Evolutionary conservation across 2,113 vertebrate genomes (phyloP).

Genomic region (Hippocampus barbouri): DNA sequence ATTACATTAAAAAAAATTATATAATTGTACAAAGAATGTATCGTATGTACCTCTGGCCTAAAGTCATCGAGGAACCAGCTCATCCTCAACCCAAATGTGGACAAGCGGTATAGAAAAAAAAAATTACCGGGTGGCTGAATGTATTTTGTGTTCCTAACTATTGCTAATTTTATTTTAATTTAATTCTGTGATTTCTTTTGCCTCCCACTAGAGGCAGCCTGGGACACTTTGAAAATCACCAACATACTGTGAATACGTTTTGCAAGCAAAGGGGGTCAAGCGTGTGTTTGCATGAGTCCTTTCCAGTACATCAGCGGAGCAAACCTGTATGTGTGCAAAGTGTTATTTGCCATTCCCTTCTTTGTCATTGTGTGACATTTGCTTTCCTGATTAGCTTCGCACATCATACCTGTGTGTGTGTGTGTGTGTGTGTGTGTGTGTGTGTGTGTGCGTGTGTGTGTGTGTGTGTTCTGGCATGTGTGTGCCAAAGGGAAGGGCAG

Average conservation of each 20-base stretch:
- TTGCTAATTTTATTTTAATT: no score
- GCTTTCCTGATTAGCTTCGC: conserved; percentile 40
- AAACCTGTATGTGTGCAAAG: conserved; percentile 13
- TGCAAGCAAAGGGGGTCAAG: neutral
- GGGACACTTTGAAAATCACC: neutral
- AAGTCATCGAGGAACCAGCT: no score
- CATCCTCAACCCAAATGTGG: no score
- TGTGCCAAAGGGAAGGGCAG: conserved; percentile 23
- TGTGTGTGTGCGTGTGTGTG: conserved; percentile 10
- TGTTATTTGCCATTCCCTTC: conserved; percentile 40
- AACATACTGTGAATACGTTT: neutral
- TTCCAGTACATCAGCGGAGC: neutral
- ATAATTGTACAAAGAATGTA: no score
- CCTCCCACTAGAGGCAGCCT: neutral
- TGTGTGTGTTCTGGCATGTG: conserved; percentile 11
- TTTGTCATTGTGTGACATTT: conserved; percentile 35
- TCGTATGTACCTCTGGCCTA: no score
- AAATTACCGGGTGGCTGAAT: no score
- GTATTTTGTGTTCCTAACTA: no score
- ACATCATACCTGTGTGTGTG: conserved; percentile 19
- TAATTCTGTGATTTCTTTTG: no score
- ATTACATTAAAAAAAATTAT: no score
- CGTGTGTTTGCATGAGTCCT: neutral
- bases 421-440: conserved; percentile 11
- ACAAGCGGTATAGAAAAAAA: no score